phyloP scores from a whole-genome alignment of 1,140 invertebrate genomes.

The Pseudomyrmex sp. region DNA sequence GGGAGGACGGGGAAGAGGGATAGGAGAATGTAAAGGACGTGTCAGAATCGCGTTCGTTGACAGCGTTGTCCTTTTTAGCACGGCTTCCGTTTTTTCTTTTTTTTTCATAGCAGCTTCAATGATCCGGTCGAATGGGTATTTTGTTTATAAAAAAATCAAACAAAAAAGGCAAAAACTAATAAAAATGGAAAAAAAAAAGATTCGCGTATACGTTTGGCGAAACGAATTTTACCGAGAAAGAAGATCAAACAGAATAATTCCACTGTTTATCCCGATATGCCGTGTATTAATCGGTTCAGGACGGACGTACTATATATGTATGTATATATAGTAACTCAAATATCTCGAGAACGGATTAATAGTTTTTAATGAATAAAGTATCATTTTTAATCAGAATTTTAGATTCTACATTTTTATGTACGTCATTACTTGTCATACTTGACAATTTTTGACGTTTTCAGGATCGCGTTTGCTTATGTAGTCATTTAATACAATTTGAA shows the following conservation, averaged over 20 bases:
- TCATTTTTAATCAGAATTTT: too few relatives aligned
- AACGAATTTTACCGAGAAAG: neutral
- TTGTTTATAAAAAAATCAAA: neutral
- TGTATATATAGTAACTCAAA: too few relatives aligned
- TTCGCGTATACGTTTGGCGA: neutral
- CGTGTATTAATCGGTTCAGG: neutral
- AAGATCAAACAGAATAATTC: neutral
- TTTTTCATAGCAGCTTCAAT: conserved; percentile 10
- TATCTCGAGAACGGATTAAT: too few relatives aligned
- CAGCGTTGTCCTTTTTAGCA: conserved; percentile 49
- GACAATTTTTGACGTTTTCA: too few relatives aligned
- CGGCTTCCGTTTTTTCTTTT: neutral
- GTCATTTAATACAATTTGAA: too few relatives aligned
- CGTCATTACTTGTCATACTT: too few relatives aligned
- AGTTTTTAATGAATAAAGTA: too few relatives aligned
- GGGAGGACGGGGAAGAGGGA: neutral
- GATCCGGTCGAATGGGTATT: neutral
- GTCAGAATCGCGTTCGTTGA: conserved; percentile 42
- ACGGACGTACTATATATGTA: too few relatives aligned
- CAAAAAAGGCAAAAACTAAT: neutral
- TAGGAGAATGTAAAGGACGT: conserved; percentile 54
- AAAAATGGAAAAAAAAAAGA: too few relatives aligned
- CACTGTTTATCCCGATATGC: neutral
- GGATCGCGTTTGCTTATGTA: too few relatives aligned
- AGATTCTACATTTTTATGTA: too few relatives aligned